These are phyloP conservation scores for Pseudomyrmex concolor DNA, from an alignment of 1,140 invertebrate genomes.

Conservation along the genomic window DNA sequence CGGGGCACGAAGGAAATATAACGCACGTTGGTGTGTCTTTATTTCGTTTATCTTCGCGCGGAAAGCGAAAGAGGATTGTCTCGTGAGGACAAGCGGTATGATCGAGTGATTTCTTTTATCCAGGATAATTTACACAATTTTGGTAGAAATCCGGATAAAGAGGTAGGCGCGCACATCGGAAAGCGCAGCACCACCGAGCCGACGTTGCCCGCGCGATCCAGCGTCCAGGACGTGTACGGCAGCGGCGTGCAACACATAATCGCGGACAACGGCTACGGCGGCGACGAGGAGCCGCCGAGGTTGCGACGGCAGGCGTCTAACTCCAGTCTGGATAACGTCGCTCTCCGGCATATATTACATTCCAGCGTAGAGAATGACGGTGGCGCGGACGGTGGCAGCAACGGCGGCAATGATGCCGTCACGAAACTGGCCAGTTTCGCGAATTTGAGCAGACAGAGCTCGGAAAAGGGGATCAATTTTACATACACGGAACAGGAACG, in stretches of 20 bases:
- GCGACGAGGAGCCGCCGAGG: conserved; percentile 83
- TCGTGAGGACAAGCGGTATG: conserved; percentile 47
- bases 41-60: not conserved
- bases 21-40: not conserved
- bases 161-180: conserved; percentile 87
- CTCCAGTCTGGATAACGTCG: conserved; percentile 82
- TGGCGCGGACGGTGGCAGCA: conserved; percentile 84
- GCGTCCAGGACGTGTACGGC: conserved; percentile 90
- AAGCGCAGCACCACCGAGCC: conserved; percentile 86
- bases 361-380: conserved; percentile 85
- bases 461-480: conserved; percentile 87
- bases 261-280: conserved; percentile 88
- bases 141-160: conserved; percentile 92
- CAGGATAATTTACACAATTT: conserved; percentile 88
- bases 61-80: not conserved
- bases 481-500: conserved; percentile 88
- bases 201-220: conserved; percentile 88
- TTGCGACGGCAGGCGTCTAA: conserved; percentile 86
- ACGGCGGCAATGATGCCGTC: conserved; percentile 81
- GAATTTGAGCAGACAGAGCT: conserved; percentile 88
- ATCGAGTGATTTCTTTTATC: conserved; percentile 65
- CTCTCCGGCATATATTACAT: conserved; percentile 86
- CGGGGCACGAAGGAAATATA: no score
- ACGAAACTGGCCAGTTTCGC: conserved; percentile 89
- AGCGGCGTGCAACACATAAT: conserved; percentile 86